A percentile compares a stretch with the other conserved stretches of the same genome.
Conservation (phyloP, 1,140 invertebrate species). For the Drosophila melanica region DNA sequence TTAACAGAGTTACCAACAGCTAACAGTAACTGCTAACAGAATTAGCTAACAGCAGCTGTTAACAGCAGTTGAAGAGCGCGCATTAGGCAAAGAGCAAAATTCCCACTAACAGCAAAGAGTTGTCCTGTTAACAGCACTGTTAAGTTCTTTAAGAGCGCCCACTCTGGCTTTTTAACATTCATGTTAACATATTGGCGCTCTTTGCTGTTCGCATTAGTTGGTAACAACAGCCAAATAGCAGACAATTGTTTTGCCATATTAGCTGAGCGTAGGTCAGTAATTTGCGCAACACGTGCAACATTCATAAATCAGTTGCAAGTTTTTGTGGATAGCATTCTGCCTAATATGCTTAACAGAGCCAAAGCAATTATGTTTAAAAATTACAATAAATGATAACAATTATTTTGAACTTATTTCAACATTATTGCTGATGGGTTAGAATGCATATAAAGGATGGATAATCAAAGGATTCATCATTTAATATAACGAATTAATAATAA, state of each 20-base stretch:
- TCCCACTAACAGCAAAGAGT: slow-evolving; percentile 44
- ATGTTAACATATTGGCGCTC: slow-evolving; percentile 4
- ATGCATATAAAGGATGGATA: too few species aligned
- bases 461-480: neutral
- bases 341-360: too few species aligned
- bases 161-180: slow-evolving; percentile 1
- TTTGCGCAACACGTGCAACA: slow-evolving; percentile 27
- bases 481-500: too few species aligned
- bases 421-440: too few species aligned
- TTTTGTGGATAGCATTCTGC: neutral
- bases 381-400: too few species aligned
- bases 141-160: slow-evolving; percentile 29
- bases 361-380: too few species aligned
- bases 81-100: slow-evolving; percentile 44
- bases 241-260: neutral
- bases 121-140: slow-evolving; percentile 22
- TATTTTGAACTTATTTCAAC: too few species aligned
- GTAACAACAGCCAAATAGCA: slow-evolving; percentile 8
- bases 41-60: slow-evolving; percentile 22
- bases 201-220: slow-evolving; percentile 1
- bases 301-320: slow-evolving; percentile 25
- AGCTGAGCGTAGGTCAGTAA: slow-evolving; percentile 23
- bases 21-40: neutral
- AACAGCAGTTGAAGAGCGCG: slow-evolving; percentile 20
- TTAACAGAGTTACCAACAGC: slow-evolving; percentile 7